phyloP scores from a whole-genome alignment of 2,797 vertebrate genomes.

The Vultur gryphus region DNA sequence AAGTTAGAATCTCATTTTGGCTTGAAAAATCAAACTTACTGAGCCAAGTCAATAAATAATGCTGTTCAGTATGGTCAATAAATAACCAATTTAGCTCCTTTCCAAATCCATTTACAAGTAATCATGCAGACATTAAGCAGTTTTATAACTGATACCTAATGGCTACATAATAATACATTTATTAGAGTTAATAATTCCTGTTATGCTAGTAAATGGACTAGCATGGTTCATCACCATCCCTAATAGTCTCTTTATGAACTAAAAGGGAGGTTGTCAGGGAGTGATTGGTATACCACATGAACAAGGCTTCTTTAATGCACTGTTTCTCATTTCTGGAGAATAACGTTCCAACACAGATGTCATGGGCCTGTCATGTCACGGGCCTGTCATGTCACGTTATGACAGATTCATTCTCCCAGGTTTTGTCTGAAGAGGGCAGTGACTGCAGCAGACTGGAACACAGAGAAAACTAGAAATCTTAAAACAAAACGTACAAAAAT shows the following conservation, averaged over 20 bases:
- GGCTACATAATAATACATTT: constrained; percentile 29
- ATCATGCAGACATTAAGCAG: constrained; percentile 5
- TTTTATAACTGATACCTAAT: constrained; percentile 28
- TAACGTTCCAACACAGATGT: background rate
- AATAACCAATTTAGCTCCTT: constrained; percentile 30
- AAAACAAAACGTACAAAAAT: background rate
- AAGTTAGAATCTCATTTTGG: background rate
- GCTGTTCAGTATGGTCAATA: background rate
- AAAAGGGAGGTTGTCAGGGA: background rate
- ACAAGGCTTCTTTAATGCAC: background rate
- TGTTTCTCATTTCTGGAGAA: background rate
- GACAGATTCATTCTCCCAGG: background rate
- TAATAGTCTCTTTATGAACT: background rate
- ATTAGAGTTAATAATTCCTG: constrained; percentile 10
- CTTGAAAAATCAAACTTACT: background rate
- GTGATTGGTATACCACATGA: background rate
- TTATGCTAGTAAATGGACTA: background rate
- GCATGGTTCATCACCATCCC: background rate
- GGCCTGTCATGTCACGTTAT: background rate
- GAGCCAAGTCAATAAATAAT: constrained; percentile 33
- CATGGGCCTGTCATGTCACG: background rate
- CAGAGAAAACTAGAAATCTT: background rate
- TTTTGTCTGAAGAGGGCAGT: background rate
- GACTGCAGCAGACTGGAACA: background rate
- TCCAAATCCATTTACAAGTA: constrained; percentile 33